phyloP scores from a whole-genome alignment of 2,797 vertebrate genomes.

The Gobio occitaniae region DNA sequence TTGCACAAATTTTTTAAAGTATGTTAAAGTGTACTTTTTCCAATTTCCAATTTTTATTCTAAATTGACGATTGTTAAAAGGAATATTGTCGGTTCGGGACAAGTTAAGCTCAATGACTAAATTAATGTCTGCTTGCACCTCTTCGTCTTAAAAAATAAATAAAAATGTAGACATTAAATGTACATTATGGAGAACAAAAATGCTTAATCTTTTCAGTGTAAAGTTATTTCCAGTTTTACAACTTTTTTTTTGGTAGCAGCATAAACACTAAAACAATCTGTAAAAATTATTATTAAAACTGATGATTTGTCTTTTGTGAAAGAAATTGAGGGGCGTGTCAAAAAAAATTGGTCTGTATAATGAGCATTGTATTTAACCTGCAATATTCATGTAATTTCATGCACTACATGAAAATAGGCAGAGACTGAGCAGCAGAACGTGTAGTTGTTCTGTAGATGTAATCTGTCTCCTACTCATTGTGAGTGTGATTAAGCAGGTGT shows the following conservation, averaged over 20 bases:
- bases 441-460: constrained; percentile 7
- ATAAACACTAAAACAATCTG: background rate
- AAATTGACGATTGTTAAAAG: background rate
- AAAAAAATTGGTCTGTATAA: background rate
- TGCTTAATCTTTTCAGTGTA: background rate
- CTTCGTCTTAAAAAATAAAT: background rate
- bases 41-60: background rate
- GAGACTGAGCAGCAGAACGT: background rate
- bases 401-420: background rate
- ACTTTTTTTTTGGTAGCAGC: background rate
- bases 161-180: no score
- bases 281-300: background rate
- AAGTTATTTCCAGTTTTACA: background rate
- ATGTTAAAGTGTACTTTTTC: background rate
- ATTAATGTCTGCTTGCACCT: background rate
- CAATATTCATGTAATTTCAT: background rate
- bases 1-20: background rate
- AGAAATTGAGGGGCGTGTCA: no score
- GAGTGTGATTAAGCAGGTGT: constrained; percentile 10
- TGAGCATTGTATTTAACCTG: background rate
- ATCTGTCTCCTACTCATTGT: constrained; percentile 14
- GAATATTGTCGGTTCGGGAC: background rate
- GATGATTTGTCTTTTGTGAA: background rate
- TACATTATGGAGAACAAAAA: background rate
- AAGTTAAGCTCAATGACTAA: background rate